These are phyloP conservation scores for Gerris lacustris DNA, from an alignment of 2,888 invertebrate genomes.

Conservation along the genomic window DNA sequence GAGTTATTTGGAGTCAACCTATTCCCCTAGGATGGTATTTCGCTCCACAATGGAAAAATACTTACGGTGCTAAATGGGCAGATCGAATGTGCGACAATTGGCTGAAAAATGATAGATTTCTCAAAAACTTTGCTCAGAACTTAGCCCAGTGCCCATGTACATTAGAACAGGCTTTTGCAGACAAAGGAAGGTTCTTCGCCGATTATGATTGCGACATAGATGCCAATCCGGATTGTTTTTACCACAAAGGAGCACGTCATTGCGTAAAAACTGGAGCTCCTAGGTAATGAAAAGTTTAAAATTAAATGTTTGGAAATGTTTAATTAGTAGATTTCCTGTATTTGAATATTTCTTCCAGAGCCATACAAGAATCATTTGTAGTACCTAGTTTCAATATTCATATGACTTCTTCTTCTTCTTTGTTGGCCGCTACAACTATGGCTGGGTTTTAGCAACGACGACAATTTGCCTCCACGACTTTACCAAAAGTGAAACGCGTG, in stretches of 20 bases:
- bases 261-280: conserved; percentile 86
- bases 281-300: conserved; percentile 48
- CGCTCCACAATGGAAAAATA: conserved; percentile 71
- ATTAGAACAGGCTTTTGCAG: conserved; percentile 74
- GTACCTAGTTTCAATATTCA: background rate
- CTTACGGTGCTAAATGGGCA: conserved; percentile 71
- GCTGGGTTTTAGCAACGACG: no score
- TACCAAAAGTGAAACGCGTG: no score
- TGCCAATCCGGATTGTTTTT: conserved; percentile 74
- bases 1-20: conserved; percentile 77
- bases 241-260: conserved; percentile 79
- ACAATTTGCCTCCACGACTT: no score
- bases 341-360: background rate
- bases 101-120: conserved; percentile 69
- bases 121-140: conserved; percentile 74
- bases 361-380: background rate
- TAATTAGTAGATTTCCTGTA: background rate
- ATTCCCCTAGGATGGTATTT: conserved; percentile 91
- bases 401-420: no score
- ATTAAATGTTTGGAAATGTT: background rate
- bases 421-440: no score
- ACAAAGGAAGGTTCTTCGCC: conserved; percentile 85
- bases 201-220: conserved; percentile 84
- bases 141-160: conserved; percentile 76
- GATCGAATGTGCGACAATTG: conserved; percentile 75